These are phyloP conservation scores for Microplitis manilae DNA, from an alignment of 2,888 invertebrate species.

Conservation along the genomic window DNA sequence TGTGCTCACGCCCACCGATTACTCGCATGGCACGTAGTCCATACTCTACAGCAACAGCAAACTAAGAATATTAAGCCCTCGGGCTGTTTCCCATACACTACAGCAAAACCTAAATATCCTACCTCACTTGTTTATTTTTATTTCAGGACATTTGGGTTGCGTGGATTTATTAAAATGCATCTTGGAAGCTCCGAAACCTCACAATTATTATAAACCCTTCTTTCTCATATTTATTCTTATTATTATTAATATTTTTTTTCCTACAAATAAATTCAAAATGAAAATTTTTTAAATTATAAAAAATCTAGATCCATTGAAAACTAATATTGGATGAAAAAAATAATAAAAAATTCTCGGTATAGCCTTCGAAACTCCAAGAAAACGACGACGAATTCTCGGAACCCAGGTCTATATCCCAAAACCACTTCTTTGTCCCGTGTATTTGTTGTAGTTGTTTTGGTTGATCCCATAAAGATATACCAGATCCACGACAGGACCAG, in stretches of 20 bases:
- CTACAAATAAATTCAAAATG: neutral
- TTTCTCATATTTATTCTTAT: constrained; percentile 62
- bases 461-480: constrained; percentile 65
- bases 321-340: constrained; percentile 6
- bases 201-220: constrained; percentile 43
- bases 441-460: constrained; percentile 33
- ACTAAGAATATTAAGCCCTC: neutral
- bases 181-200: constrained; percentile 40
- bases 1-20: constrained; percentile 64
- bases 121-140: constrained; percentile 29
- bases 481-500: constrained; percentile 59
- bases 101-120: neutral
- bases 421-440: constrained; percentile 49
- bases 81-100: constrained; percentile 8
- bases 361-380: constrained; percentile 66
- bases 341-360: constrained; percentile 56
- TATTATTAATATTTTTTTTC: constrained; percentile 43
- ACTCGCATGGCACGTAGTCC: constrained; percentile 47
- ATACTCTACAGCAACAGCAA: neutral
- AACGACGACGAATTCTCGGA: constrained; percentile 65
- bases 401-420: constrained; percentile 51
- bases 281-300: neutral
- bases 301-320: neutral
- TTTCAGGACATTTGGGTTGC: constrained; percentile 31
- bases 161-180: constrained; percentile 61